Conservation (phyloP, 2,888 invertebrate genomes). For the Gasteruption jaculator region DNA sequence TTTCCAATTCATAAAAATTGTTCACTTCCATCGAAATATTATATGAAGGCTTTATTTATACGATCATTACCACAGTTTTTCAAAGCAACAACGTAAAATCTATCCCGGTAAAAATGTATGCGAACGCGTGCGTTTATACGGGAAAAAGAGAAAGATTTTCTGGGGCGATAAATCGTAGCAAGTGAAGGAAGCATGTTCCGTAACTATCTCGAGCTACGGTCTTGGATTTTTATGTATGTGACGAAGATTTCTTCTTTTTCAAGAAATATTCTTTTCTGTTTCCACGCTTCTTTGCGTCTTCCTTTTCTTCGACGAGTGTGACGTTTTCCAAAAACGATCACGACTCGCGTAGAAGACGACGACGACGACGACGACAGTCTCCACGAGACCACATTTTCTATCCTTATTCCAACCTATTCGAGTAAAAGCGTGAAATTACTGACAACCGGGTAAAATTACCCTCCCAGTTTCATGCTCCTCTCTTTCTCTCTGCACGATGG, state of each 20-base stretch:
- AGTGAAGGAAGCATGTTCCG: slow-evolving; percentile 40
- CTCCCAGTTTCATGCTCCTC: slow-evolving; percentile 17
- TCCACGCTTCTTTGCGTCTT: too few species aligned
- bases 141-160: slow-evolving; percentile 26
- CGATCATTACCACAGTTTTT: too few species aligned
- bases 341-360: too few species aligned
- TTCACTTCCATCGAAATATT: too few species aligned
- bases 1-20: too few species aligned
- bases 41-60: too few species aligned
- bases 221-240: slow-evolving; percentile 35
- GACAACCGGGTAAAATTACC: slow-evolving; percentile 33
- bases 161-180: slow-evolving; percentile 33
- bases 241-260: too few species aligned
- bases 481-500: slow-evolving; percentile 1
- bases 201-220: slow-evolving; percentile 39
- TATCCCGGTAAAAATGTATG: too few species aligned
- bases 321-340: too few species aligned
- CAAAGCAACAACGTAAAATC: too few species aligned
- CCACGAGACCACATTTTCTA: slow-evolving; percentile 36
- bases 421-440: slow-evolving; percentile 46
- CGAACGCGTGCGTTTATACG: slow-evolving; percentile 8
- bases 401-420: slow-evolving; percentile 32
- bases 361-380: slow-evolving; percentile 36
- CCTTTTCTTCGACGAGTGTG: too few species aligned
- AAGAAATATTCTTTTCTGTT: too few species aligned